phyloP scores from a whole-genome alignment of 1,140 invertebrate genomes.

The Neodiprion virginianus region DNA sequence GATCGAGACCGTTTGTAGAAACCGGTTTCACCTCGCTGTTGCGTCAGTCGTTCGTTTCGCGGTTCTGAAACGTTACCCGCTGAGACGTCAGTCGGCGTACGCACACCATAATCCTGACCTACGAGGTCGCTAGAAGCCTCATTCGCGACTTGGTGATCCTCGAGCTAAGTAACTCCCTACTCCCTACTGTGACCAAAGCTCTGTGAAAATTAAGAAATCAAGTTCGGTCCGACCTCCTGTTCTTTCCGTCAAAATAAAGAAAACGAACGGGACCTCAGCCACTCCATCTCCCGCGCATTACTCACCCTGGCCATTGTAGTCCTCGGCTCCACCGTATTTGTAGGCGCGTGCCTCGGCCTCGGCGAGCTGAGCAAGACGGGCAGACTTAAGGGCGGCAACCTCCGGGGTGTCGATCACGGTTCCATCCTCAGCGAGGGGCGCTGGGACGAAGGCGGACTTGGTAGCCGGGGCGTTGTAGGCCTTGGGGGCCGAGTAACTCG shows the following conservation, averaged over 20 bases:
- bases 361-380: constrained; percentile 52
- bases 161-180: too few species aligned
- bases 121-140: background rate
- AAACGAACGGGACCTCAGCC: constrained; percentile 28
- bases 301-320: constrained; percentile 21
- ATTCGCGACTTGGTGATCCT: too few species aligned
- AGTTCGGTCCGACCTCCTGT: too few species aligned
- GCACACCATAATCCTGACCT: background rate
- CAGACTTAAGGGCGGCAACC: constrained; percentile 63
- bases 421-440: constrained; percentile 66
- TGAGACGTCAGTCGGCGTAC: background rate
- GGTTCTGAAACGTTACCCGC: background rate
- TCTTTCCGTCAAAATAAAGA: background rate
- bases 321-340: constrained; percentile 59
- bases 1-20: background rate
- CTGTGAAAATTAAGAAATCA: too few species aligned
- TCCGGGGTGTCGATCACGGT: constrained; percentile 68
- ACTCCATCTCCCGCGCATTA: background rate
- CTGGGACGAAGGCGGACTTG: constrained; percentile 54
- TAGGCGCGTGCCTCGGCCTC: constrained; percentile 61
- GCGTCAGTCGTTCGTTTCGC: background rate
- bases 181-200: too few species aligned
- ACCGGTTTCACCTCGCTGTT: background rate
- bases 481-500: constrained; percentile 27
- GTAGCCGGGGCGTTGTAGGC: constrained; percentile 33